Evolutionary conservation across 2,113 vertebrate genomes (phyloP), one percentile per base, ranked within the genome.

Genomic region (Caloenas nicobarica): DNA sequence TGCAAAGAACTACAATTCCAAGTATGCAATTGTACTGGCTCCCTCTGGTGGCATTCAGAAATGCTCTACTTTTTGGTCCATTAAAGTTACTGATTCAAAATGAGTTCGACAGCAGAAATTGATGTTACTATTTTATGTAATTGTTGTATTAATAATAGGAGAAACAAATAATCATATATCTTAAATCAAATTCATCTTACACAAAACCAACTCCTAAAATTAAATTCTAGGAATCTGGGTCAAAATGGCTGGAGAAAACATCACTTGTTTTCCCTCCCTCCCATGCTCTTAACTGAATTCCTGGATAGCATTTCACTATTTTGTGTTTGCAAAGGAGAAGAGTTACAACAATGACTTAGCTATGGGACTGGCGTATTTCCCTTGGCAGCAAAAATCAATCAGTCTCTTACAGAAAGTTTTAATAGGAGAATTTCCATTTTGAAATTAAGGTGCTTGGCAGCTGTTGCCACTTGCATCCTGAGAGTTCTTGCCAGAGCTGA

Each of bases 21-120:
- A 44, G 68, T 83, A 94, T 78, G 36, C 16, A 40, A 51, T 91
- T 68, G 50, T 86, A 38, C 50, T 69, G 19, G 95, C 92, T 96
- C 96, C 96, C 95, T 96, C 95, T 97, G 60, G 94, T 94, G 95
- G 91, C 85, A 34, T n/a, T 78, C 62, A 31, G 58, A 69, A 23
- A 28, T 23, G 25, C 4, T 93, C n/a, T 50, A 0, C 57, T 68
- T 58, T 1, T 11, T 18, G 29, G 28, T n/a, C 34, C 24, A 3
- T 38, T 73, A 58, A 76, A 81, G 38, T 16, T 40, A 42, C 15
- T 26, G 29, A 36, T 33, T 40, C 24, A 25, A 42, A 34, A 42
- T 61, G 15, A 4, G 9, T 33, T 81, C 19, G 34, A 29, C 10
- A 54, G 29, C 42, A 64, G n/a, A 46, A 69, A 68, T 2, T 9